Evolutionary conservation across 2,113 vertebrate species (phyloP).

Genomic region (Laticauda colubrina): DNA sequence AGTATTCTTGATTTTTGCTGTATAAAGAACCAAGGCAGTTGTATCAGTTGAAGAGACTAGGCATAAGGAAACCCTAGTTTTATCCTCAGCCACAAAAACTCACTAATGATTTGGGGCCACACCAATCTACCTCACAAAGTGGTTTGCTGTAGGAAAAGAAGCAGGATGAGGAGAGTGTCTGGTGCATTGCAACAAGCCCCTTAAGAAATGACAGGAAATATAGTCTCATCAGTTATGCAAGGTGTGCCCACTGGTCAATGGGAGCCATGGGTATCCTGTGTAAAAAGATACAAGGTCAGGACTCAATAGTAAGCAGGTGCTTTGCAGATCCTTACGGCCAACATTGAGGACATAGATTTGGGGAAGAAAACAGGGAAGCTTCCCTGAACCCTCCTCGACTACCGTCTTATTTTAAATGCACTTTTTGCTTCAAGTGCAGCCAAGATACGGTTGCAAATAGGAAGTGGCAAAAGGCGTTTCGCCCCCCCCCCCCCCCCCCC

Average conservation of each 20-base stretch:
- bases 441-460: background rate
- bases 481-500: too few relatives aligned
- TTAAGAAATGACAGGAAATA: background rate
- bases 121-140: background rate
- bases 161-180: background rate
- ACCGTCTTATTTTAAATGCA: background rate
- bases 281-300: background rate
- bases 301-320: background rate
- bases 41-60: background rate
- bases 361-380: background rate
- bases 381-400: background rate
- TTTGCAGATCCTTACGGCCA: background rate
- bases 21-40: background rate
- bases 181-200: background rate
- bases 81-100: background rate
- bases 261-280: background rate
- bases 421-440: background rate
- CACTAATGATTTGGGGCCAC: background rate
- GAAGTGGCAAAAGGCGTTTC: background rate
- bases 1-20: background rate
- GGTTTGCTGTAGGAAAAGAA: background rate
- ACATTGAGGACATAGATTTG: background rate
- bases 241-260: background rate
- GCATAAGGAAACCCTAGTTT: background rate
- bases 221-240: background rate